Evolutionary conservation across 2,888 invertebrate genomes (phyloP).

Genomic region (Drosophila neotestacea): DNA sequence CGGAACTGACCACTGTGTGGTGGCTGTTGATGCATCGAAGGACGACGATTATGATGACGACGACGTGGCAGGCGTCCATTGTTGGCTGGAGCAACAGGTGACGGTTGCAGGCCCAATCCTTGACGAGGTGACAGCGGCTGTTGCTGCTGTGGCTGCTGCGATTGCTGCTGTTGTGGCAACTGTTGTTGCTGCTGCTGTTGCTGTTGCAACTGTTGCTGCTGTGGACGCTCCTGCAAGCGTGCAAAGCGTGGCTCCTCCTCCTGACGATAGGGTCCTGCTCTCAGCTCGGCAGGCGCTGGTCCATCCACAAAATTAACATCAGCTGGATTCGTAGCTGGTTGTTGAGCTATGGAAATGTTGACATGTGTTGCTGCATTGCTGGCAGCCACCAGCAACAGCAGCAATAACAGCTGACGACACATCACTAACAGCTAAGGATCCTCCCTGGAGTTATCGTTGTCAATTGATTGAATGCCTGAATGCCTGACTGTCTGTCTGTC

Average conservation of each 20-base stretch:
- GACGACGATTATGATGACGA: conserved; percentile 62
- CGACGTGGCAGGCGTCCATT: conserved; percentile 51
- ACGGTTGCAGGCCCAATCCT: conserved; percentile 60
- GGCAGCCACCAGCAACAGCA: conserved; percentile 71
- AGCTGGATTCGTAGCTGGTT: conserved; percentile 85
- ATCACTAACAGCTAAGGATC: conserved; percentile 38
- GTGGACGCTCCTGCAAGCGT: conserved; percentile 61
- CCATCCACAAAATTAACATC: conserved; percentile 86
- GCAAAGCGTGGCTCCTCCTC: conserved; percentile 58
- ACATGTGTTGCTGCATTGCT: conserved; percentile 78
- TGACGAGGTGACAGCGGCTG: conserved; percentile 55
- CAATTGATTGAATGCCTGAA: conserved; percentile 3
- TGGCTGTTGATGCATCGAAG: conserved; percentile 56
- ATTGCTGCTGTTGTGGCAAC: conserved; percentile 11
- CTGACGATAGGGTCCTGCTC: conserved; percentile 67
- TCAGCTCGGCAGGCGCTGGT: conserved; percentile 79
- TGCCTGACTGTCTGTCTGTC: conserved; percentile 1
- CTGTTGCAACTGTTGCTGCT: conserved; percentile 46
- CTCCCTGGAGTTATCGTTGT: neutral
- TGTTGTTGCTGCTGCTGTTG: conserved; percentile 44
- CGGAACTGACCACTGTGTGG: conserved; percentile 72
- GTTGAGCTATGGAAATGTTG: conserved; percentile 80
- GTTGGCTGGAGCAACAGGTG: conserved; percentile 18
- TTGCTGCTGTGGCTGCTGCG: conserved; percentile 36
- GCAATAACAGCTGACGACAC: conserved; percentile 62